Percentiles rank a stretch among this genome's conserved stretches.
These are phyloP conservation scores for Chaunax sp. DNA, from an alignment of 2,797 vertebrate species.

Conservation along the genomic window DNA sequence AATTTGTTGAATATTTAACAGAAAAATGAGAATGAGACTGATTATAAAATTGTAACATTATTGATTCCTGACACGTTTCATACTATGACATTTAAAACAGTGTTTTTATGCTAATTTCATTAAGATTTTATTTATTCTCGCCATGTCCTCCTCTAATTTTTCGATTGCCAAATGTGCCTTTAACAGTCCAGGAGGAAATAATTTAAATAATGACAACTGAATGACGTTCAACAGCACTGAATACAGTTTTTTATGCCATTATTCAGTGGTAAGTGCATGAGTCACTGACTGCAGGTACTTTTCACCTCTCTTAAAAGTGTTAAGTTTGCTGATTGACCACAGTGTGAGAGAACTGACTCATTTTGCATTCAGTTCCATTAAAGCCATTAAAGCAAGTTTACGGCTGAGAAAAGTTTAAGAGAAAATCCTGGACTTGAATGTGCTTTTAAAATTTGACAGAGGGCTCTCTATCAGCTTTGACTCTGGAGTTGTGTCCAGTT, in stretches of 20 bases:
- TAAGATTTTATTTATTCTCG: conserved; percentile 10
- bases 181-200: conserved; percentile 66
- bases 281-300: conserved; percentile 25
- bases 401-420: background rate
- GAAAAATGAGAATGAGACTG: background rate
- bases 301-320: conserved; percentile 16
- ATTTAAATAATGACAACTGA: conserved; percentile 15
- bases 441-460: conserved; percentile 82
- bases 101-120: conserved; percentile 4
- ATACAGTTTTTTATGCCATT: background rate
- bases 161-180: conserved; percentile 72
- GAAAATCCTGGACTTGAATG: conserved; percentile 79
- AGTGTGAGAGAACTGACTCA: conserved; percentile 24
- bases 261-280: conserved; percentile 29
- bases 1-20: conserved; percentile 5
- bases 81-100: background rate
- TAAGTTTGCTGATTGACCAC: conserved; percentile 32
- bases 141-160: conserved; percentile 9
- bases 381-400: conserved; percentile 23
- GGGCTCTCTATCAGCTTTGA: conserved; percentile 79
- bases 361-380: conserved; percentile 12
- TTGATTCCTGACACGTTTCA: background rate
- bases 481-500: conserved; percentile 65
- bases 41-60: background rate
- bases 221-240: conserved; percentile 30